Evolutionary conservation across 2,797 vertebrate genomes (phyloP), one percentile per base, ranked within the genome.

Genomic region (Botia almorhae): DNA sequence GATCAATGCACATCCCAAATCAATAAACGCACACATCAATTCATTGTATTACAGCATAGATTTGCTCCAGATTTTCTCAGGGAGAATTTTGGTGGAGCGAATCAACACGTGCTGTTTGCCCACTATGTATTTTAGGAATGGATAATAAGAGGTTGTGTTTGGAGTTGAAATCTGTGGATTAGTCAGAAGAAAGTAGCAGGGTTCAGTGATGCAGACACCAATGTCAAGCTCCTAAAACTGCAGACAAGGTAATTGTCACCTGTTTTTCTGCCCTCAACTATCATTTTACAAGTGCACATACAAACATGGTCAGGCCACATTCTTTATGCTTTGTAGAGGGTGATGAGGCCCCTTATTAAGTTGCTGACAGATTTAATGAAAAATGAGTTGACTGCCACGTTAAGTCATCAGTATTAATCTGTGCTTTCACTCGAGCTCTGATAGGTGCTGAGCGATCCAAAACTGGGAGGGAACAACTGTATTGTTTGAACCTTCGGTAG

Each of bases 101-200:
- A 50, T 64, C 65, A 16, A 21, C 53, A 64, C 43, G 26, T 51
- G 39, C 7, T 65, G 53, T 83, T 76, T 83, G 80, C 14, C n/a
- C 29, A 16, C 53, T 21, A 13, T 64, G 61, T 71, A 60, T 61
- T 43, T 77, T 65, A 68, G 53, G 65, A 29, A 53, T 0, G n/a
- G 53, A 74, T 77, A 70, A 84, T 80, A 69, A 76, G 70, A 83
- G 56, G 48, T 67, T 80, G 63, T 78, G 78, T 74, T 61, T 53
- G 26, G 76, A 69, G 60, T 82, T 76, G 8, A 81, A 67, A 84
- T 80, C 16, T 39, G 55, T 33, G 79, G 70, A 83, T 84, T 84
- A 83, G 43, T 39, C 33, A 14, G 19, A 74, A 68, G 26, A 36
- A 79, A 64, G 58, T n/a, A 55, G 23, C 3, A 3, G 19, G 29